phyloP scores from a whole-genome alignment of 2,797 vertebrate genomes.

The Menidia menidia region DNA sequence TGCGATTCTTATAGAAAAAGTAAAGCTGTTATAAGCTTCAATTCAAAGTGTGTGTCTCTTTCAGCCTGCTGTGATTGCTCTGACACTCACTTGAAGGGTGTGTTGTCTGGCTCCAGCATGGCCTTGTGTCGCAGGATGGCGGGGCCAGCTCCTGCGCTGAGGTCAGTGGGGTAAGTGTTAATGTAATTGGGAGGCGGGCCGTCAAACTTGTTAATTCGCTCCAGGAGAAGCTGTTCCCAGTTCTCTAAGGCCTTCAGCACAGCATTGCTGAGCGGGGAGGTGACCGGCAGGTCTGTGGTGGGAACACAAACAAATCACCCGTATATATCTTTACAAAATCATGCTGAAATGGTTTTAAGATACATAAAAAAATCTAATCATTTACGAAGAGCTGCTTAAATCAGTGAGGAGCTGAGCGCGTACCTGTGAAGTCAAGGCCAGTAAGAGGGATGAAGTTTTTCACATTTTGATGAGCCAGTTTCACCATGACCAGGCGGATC shows the following conservation, averaged over 20 bases:
- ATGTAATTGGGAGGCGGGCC: conserved; percentile 97
- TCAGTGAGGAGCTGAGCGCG: background rate
- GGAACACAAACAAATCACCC: conserved; percentile 15
- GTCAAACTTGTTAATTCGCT: conserved; percentile 94
- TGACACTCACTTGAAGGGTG: conserved; percentile 92
- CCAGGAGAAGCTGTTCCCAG: conserved; percentile 95
- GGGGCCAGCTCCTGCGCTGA: conserved; percentile 88
- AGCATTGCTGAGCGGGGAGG: conserved; percentile 91
- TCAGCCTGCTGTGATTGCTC: background rate
- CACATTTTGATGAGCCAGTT: conserved; percentile 91
- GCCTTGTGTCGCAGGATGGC: conserved; percentile 94
- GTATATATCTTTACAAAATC: background rate
- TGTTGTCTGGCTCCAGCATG: conserved; percentile 98
- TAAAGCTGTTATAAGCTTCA: background rate
- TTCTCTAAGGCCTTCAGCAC: conserved; percentile 95
- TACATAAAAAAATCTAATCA: too few species aligned
- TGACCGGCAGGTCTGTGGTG: conserved; percentile 92
- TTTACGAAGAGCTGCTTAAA: background rate
- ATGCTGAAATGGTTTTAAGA: background rate
- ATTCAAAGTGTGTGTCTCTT: background rate
- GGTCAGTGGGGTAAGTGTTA: conserved; percentile 91
- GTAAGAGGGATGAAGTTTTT: conserved; percentile 95
- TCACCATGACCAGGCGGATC: conserved; percentile 94
- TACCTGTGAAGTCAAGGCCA: conserved; percentile 94
- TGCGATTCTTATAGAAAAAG: background rate